Percentiles rank a stretch among this genome's conserved stretches.
These are phyloP conservation scores for Pelusios castaneus DNA, from an alignment of 2,113 vertebrate genomes.

Conservation along the genomic window DNA sequence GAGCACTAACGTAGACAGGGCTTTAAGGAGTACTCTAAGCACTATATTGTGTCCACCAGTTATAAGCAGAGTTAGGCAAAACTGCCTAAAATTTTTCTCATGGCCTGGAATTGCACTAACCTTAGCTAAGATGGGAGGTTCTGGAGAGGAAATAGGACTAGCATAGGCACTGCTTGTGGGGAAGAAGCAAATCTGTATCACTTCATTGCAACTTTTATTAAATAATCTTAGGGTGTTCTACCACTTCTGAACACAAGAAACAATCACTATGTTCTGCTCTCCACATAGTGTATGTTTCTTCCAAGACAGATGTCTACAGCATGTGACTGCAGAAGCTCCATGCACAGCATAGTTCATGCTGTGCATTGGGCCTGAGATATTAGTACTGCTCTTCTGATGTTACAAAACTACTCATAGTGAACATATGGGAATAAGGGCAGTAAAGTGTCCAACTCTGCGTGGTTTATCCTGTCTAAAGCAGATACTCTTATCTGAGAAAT, in stretches of 20 bases:
- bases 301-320: not conserved
- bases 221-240: not conserved
- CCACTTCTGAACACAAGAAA: not conserved
- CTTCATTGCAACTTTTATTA: accelerated
- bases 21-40: not conserved
- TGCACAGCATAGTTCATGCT: not conserved
- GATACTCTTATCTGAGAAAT: not conserved
- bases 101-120: not conserved
- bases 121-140: not conserved
- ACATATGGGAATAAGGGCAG: not conserved
- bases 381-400: not conserved
- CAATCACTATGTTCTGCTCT: not conserved
- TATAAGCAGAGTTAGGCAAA: not conserved
- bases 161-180: not conserved
- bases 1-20: not conserved
- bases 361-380: not conserved
- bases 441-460: not conserved
- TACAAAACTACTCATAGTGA: not conserved
- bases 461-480: not conserved
- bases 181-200: not conserved
- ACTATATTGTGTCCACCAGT: not conserved
- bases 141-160: not conserved
- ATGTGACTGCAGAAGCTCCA: not conserved
- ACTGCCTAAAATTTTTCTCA: not conserved
- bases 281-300: not conserved